These are phyloP conservation scores for Epicampocera succincta DNA, from an alignment of 2,888 invertebrate genomes.

Conservation along the genomic window DNA sequence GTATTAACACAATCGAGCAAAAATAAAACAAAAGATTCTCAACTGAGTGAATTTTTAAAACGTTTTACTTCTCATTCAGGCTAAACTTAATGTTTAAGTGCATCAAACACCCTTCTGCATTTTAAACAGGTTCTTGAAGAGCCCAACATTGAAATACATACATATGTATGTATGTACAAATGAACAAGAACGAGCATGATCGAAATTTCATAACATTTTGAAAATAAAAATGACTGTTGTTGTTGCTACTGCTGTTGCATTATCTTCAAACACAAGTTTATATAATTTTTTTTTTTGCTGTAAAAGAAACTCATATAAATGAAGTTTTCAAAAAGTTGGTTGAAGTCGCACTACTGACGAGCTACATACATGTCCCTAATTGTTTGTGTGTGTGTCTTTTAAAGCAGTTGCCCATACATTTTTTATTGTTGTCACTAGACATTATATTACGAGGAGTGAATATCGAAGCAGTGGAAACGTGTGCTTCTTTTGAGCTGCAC, in stretches of 20 bases:
- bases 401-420: too few relatives aligned
- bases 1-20: conserved; percentile 7
- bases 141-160: conserved; percentile 22
- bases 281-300: conserved; percentile 15
- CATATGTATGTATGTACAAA: too few relatives aligned
- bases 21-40: conserved; percentile 50
- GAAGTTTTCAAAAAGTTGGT: neutral
- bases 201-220: conserved; percentile 62
- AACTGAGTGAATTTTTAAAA: conserved; percentile 35
- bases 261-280: conserved; percentile 24
- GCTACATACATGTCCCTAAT: neutral
- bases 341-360: neutral
- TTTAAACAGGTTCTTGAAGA: conserved; percentile 49
- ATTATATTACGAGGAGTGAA: too few relatives aligned
- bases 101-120: conserved; percentile 38
- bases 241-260: conserved; percentile 1
- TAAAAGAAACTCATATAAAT: neutral
- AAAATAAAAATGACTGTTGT: conserved; percentile 32
- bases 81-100: conserved; percentile 8
- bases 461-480: too few relatives aligned
- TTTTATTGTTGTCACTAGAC: too few relatives aligned
- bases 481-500: too few relatives aligned
- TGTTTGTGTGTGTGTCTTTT: too few relatives aligned
- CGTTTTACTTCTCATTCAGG: neutral
- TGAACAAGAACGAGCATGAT: conserved; percentile 66